Evolutionary conservation across 2,888 invertebrate species (phyloP).

Genomic region (Isotomurus palustris): DNA sequence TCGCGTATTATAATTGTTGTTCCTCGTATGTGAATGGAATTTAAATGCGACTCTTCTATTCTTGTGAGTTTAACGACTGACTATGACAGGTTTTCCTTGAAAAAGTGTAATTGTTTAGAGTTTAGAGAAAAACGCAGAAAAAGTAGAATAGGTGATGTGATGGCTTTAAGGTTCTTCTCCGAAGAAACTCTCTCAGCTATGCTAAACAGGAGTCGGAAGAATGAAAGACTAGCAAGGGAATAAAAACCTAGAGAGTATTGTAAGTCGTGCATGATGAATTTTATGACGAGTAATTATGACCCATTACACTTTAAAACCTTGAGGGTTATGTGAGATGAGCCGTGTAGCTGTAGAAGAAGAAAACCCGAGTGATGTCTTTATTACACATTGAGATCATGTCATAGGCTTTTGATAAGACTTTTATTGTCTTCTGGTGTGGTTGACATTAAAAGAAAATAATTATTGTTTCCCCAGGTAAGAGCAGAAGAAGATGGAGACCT

Average conservation of each 20-base stretch:
- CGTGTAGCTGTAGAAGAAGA: background rate
- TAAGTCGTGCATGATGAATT: constrained; percentile 31
- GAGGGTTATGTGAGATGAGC: constrained; percentile 8
- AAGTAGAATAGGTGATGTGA: background rate
- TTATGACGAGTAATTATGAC: constrained; percentile 39
- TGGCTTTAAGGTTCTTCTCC: no score
- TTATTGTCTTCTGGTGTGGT: constrained; percentile 3
- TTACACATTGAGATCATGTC: background rate
- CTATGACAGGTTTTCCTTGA: constrained; percentile 4
- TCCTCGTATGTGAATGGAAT: background rate
- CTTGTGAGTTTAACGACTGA: constrained; percentile 3
- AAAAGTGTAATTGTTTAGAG: no score
- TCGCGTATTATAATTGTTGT: no score
- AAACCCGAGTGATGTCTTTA: background rate
- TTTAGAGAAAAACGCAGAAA: background rate
- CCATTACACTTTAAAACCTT: constrained; percentile 17
- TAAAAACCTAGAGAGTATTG: background rate
- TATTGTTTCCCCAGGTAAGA: constrained; percentile 38
- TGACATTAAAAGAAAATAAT: background rate
- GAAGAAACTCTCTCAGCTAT: no score
- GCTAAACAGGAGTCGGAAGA: no score
- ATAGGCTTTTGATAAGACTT: background rate
- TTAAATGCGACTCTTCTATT: background rate
- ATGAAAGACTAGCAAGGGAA: background rate
- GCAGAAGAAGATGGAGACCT: constrained; percentile 45